Evolutionary conservation across 1,140 invertebrate genomes (phyloP), one percentile per base, ranked within the genome.

Genomic region (Acyrthosiphon pisum): DNA sequence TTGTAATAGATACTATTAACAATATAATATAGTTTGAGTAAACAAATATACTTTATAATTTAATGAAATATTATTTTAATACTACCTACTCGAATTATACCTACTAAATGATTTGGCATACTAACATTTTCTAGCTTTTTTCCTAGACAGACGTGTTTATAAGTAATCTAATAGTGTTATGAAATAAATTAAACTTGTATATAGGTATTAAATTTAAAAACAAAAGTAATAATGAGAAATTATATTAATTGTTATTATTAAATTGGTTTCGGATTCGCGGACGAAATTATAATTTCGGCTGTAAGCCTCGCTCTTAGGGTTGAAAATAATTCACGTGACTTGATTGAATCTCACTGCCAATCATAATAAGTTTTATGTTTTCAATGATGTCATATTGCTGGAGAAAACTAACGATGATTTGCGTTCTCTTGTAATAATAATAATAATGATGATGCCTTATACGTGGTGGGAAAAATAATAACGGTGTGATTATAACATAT

Each of bases 401-500:
- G n/a, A 76, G 30, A 76, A n/a, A 76, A n/a, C 60, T 76, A 76
- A 76, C 60, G 30, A 76, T 76, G 60, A 68, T 68, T 68, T 68
- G 30, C 60, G 60, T 76, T 76, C 60, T 76, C 60, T 76, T 6
- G 6, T 76, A 76, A n/a, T 35, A 76, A 60, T 30, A 56, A 56
- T 56, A 60, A 60, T 60, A 30, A 76, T 76, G n/a, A 68, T 68
- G n/a, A 76, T n/a, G 60, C 30, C 6, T 76, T 35, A 76, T 76
- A 76, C 30, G 60, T 76, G 60, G 60, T 76, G 60, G 60, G 60
- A 76, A 76, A 76, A n/a, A 76, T n/a, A 76, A 76, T 76, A 76
- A 76, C n/a, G 60, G n/a, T 14, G 18, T 18, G 60, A 76, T 6
- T 76, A n/a, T 76, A 76, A n/a, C 26, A 68, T n/a, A 18, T 76